Conservation (phyloP, 2,888 invertebrate genomes). For the Lasioglossum vierecki region DNA sequence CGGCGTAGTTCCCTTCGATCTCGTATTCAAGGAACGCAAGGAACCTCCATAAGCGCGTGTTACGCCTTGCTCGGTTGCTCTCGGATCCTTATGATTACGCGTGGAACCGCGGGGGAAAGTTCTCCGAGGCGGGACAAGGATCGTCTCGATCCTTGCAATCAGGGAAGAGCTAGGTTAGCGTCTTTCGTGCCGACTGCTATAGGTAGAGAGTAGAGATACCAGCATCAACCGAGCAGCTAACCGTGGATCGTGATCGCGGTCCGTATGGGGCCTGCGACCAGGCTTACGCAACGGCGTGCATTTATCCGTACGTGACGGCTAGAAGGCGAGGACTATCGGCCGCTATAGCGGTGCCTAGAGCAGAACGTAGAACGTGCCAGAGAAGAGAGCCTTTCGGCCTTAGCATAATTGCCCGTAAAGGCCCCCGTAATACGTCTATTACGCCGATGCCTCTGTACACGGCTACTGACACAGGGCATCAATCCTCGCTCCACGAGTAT, state of each 20-base stretch:
- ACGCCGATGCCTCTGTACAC: constrained; percentile 64
- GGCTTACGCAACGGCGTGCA: constrained; percentile 53
- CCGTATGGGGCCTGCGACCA: constrained; percentile 39
- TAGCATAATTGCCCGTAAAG: constrained; percentile 75
- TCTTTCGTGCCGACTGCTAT: constrained; percentile 52
- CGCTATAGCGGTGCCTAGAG: background rate
- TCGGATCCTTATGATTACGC: constrained; percentile 46
- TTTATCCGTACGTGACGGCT: constrained; percentile 50
- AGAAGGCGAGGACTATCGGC: constrained; percentile 14
- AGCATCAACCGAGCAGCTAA: background rate
- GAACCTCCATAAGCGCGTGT: constrained; percentile 21
- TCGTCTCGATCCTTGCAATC: constrained; percentile 44
- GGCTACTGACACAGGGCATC: constrained; percentile 78
- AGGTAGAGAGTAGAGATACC: background rate
- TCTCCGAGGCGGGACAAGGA: constrained; percentile 42
- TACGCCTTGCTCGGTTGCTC: constrained; percentile 26
- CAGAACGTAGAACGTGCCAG: constrained; percentile 2
- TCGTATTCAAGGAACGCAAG: constrained; percentile 27
- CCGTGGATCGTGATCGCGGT: constrained; percentile 37
- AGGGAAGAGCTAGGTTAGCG: constrained; percentile 19
- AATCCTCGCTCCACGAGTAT: constrained; percentile 77
- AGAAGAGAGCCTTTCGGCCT: constrained; percentile 61
- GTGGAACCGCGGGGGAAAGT: constrained; percentile 17
- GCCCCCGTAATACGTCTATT: constrained; percentile 74
- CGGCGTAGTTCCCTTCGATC: constrained; percentile 1